These are phyloP conservation scores for Dicranocentrus wangi DNA, from an alignment of 2,888 invertebrate genomes.

Conservation along the genomic window DNA sequence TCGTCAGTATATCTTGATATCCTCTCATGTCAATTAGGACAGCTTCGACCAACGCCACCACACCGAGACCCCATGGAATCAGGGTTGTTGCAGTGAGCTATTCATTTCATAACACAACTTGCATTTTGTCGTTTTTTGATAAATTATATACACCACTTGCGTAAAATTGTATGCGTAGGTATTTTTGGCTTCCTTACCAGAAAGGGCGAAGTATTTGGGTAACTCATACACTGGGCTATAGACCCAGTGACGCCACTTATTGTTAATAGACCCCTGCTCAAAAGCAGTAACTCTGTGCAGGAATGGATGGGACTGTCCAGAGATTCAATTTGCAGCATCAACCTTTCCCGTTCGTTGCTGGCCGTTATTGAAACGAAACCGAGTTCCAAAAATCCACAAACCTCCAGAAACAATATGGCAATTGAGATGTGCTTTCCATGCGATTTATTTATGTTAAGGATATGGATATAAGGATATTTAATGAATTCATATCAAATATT, in stretches of 20 bases:
- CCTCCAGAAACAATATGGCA: too few species aligned
- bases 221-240: constrained; percentile 9
- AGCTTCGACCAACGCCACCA: background rate
- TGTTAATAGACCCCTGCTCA: background rate
- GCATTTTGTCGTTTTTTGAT: too few species aligned
- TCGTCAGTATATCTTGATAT: constrained; percentile 14
- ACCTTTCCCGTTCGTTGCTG: background rate
- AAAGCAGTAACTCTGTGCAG: background rate
- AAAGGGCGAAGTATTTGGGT: constrained; percentile 25
- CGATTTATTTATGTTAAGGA: too few species aligned
- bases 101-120: too few species aligned
- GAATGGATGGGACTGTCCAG: constrained; percentile 7
- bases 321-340: background rate
- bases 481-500: too few species aligned
- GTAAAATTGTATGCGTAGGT: too few species aligned
- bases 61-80: constrained; percentile 20
- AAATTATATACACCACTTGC: too few species aligned
- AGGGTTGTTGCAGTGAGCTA: background rate
- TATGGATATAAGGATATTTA: too few species aligned
- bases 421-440: too few species aligned
- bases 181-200: constrained; percentile 15
- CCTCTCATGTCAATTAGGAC: background rate
- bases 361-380: background rate
- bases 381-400: background rate
- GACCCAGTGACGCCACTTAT: constrained; percentile 9